These are phyloP conservation scores for Drosophila acutilabella DNA, from an alignment of 2,888 invertebrate species.

Conservation along the genomic window DNA sequence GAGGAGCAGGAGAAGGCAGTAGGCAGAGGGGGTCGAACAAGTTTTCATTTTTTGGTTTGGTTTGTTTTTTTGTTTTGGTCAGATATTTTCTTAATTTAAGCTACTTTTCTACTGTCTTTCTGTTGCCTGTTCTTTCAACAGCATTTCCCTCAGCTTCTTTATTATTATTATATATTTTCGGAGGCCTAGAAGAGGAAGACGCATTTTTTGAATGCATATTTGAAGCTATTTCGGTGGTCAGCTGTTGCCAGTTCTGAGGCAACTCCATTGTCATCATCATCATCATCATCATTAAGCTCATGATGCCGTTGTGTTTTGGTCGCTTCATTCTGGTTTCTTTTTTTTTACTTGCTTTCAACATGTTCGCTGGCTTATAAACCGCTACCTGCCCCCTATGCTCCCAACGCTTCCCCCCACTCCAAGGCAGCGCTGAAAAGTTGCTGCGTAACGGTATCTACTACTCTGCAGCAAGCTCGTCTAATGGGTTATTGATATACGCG, in stretches of 20 bases:
- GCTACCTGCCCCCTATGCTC: conserved; percentile 23
- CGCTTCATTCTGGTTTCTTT: conserved; percentile 54
- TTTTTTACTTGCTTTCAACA: conserved; percentile 35
- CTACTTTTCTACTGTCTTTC: conserved; percentile 55
- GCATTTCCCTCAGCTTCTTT: background rate
- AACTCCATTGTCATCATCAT: conserved; percentile 48
- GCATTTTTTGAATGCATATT: conserved; percentile 46
- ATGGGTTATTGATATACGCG: conserved; percentile 73
- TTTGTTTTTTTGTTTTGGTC: conserved; percentile 27
- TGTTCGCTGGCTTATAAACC: conserved; percentile 57
- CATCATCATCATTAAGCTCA: conserved; percentile 42
- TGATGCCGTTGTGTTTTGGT: conserved; percentile 47
- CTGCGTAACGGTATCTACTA: conserved; percentile 80
- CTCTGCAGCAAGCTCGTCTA: conserved; percentile 47
- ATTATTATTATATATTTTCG: too few relatives aligned
- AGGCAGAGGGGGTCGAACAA: conserved; percentile 21
- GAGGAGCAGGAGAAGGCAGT: background rate
- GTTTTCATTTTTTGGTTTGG: conserved; percentile 29
- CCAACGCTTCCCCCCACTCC: conserved; percentile 5
- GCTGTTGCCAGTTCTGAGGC: conserved; percentile 32
- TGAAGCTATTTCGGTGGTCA: conserved; percentile 50
- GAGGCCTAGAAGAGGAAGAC: background rate
- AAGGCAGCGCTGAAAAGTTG: conserved; percentile 49
- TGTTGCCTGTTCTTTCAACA: background rate
- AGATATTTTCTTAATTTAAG: conserved; percentile 59